Base-by-base conservation (phyloP, 2,797 vertebrate species). In the Sebastes oblongus region DNA sequence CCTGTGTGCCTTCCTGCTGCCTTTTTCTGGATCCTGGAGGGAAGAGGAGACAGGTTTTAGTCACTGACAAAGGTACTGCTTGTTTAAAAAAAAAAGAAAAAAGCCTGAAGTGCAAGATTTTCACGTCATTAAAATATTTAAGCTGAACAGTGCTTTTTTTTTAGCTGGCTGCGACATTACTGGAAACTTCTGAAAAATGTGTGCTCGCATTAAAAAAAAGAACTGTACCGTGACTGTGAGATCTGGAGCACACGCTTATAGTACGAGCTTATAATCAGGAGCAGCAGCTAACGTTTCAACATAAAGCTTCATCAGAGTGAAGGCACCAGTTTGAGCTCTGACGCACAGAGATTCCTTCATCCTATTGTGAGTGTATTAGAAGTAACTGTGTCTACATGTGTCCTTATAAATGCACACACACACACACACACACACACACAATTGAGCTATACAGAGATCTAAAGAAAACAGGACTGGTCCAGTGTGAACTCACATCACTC, bases 401-500 rank as follows among this genome's bases (percentile, higher is more conserved):
- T 13, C 22, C n/a, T 67, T 30, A 32, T 14, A 58, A 34, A 65
- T 24, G 8, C 18, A 68, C 3, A 1, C 36, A 39, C 36, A 14
- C 36, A 39, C n/a, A 29, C 16, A 50, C 25, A 16, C 22, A 68
- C 3, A 2, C 36, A 14, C 36, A 39, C 36, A 39, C n/a, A 24
- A 16, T 6, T 29, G 4, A 30, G 8, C 11, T 13, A 29, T 25
- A 46, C 18, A 20, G 14, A 58, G 8, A 32, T 12, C 2, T 8
- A 78, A 69, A 58, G 20, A 39, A 67, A 32, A 11, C 6, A 18
- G 9, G 5, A 68, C 27, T 1, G 3, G 67, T 76, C n/a, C 3
- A n/a, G 27, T 18, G 11, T 11, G 66, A 74, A 87, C 95, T 95
- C 88, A 96, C 96, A 92, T 91, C 14, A 82, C 50, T 56, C 76